These are phyloP conservation scores for Anarhynchus alexandrinus DNA, from an alignment of 2,113 vertebrate genomes.

Conservation along the genomic window DNA sequence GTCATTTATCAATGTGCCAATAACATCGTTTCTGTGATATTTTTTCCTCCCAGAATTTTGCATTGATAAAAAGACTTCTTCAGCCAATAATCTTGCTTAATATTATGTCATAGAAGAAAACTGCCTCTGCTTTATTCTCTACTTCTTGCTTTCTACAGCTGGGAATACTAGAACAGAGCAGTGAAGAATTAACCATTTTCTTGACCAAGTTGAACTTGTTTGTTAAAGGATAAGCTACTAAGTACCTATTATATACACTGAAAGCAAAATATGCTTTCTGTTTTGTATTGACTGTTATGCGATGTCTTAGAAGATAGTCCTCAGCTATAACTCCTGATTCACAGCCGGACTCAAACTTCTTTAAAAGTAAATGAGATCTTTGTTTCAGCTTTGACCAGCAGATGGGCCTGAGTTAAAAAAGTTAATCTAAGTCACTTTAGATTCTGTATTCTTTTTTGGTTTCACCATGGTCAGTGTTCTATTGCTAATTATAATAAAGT, in stretches of 20 bases:
- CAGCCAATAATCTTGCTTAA: background rate
- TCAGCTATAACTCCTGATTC: background rate
- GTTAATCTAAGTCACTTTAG: background rate
- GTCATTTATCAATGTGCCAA: conserved; percentile 54
- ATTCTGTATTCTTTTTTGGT: background rate
- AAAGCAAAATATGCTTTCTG: background rate
- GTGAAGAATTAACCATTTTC: background rate
- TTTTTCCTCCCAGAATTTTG: conserved; percentile 40
- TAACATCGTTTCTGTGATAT: conserved; percentile 9
- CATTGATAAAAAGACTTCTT: conserved; percentile 22
- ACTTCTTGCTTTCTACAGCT: background rate
- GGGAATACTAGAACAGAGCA: background rate
- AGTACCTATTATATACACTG: background rate
- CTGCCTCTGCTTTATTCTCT: background rate
- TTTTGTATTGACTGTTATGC: background rate
- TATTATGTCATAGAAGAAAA: background rate
- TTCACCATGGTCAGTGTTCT: background rate
- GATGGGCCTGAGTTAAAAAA: background rate
- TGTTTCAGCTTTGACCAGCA: background rate
- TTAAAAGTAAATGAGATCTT: background rate
- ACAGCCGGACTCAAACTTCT: background rate
- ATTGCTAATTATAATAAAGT: background rate
- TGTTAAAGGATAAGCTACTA: background rate
- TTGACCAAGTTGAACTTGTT: background rate
- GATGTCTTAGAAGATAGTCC: background rate